Percentiles rank a stretch among this genome's conserved stretches.
Conservation (phyloP, 2,797 vertebrate species). For the Fringilla coelebs region DNA sequence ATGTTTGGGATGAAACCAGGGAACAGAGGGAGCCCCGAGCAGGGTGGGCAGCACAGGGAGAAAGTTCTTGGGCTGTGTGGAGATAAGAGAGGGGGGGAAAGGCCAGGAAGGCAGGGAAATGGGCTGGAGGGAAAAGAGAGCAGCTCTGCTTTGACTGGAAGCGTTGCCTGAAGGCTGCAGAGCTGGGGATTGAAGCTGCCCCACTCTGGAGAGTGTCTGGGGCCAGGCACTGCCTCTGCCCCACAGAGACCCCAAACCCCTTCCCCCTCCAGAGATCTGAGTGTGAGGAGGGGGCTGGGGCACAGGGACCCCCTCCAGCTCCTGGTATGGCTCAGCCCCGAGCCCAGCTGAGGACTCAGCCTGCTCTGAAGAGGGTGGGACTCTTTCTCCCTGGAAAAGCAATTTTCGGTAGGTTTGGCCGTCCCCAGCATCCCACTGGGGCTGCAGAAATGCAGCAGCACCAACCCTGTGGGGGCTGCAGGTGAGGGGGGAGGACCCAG, state of each 20-base stretch:
- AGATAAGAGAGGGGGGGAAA: not conserved
- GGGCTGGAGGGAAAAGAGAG: not conserved
- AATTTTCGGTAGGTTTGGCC: not conserved
- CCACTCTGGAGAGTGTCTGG: constrained; percentile 49
- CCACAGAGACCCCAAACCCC: not conserved
- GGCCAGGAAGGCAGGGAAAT: not conserved
- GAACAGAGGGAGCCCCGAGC: not conserved
- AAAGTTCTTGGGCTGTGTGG: not conserved
- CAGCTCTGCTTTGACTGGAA: not conserved
- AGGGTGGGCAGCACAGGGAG: not conserved
- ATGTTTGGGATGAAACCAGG: rapidly evolving
- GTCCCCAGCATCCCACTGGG: rapidly evolving
- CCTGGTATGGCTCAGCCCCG: not conserved
- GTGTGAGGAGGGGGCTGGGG: not conserved
- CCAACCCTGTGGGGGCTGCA: not conserved
- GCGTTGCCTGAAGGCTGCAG: not conserved
- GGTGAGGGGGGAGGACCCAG: not conserved
- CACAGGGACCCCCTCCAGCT: rapidly evolving
- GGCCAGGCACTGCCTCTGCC: not conserved
- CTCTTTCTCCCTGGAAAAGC: not conserved
- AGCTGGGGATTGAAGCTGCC: constrained; percentile 55
- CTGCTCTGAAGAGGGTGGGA: not conserved
- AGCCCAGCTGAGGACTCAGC: not conserved
- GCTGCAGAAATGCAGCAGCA: rapidly evolving
- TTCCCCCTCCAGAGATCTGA: not conserved